A percentile compares a stretch with the other conserved stretches of the same genome.
These are phyloP conservation scores for Equus quagga DNA, from an alignment of 2,113 vertebrate genomes.

Conservation along the genomic window DNA sequence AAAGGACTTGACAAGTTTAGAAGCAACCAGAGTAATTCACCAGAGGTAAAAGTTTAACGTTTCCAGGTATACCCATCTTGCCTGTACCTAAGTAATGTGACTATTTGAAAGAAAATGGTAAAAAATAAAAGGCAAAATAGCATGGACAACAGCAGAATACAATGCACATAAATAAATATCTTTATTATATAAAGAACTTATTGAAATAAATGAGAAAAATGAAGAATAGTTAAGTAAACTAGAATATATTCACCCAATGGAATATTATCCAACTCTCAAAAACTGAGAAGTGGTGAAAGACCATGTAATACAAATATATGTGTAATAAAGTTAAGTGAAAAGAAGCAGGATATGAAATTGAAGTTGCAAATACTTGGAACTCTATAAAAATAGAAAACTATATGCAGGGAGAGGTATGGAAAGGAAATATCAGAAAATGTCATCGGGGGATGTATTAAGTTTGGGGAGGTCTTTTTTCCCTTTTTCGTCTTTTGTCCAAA, in stretches of 20 bases:
- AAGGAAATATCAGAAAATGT: neutral
- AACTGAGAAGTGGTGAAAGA: neutral
- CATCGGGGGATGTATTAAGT: neutral
- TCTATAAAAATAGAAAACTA: neutral
- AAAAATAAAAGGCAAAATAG: neutral
- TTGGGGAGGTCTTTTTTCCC: neutral
- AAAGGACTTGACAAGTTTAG: neutral
- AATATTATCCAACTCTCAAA: neutral
- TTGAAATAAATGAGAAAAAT: neutral
- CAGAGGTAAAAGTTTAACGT: neutral
- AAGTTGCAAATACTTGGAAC: neutral
- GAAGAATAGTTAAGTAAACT: neutral
- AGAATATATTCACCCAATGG: neutral
- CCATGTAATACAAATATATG: no score
- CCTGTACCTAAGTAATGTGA: neutral
- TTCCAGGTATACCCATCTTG: neutral
- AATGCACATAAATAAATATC: neutral
- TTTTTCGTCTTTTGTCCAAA: neutral
- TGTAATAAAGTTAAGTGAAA: neutral
- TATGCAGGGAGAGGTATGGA: neutral
- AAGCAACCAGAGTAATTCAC: neutral
- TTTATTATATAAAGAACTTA: neutral
- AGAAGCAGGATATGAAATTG: neutral
- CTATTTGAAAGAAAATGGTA: neutral
- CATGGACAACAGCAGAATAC: neutral